Conservation (phyloP, 2,797 vertebrate species). For the Lepilemur septentrionalis region DNA sequence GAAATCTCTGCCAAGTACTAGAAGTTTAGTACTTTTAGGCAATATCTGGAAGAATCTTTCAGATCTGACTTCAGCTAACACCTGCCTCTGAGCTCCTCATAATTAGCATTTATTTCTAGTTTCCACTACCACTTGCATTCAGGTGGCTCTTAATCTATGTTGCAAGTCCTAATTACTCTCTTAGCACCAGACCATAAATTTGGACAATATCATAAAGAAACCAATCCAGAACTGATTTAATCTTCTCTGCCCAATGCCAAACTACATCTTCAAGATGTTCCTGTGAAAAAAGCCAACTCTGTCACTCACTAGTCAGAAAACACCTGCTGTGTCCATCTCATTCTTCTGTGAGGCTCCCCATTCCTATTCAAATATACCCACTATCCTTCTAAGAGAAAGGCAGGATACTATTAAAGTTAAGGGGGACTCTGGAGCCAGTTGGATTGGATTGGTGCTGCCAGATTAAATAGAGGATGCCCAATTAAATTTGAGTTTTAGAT, state of each 20-base stretch:
- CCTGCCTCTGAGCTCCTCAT: not conserved
- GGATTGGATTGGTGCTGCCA: not conserved
- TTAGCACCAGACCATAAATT: not conserved
- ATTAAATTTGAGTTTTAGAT: not conserved
- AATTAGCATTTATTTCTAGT: not conserved
- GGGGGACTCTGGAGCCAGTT: not conserved
- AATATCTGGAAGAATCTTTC: not conserved
- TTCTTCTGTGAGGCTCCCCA: not conserved
- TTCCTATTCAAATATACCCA: not conserved
- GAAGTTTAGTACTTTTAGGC: not conserved
- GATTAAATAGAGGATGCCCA: not conserved
- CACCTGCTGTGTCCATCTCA: not conserved
- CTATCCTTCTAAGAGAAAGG: not conserved
- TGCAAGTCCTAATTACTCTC: not conserved
- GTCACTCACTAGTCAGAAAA: not conserved
- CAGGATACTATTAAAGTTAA: not conserved
- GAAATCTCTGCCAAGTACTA: constrained; percentile 4
- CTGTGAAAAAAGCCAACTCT: not conserved
- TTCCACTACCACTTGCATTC: not conserved
- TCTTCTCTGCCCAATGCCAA: not conserved
- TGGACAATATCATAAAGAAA: not conserved
- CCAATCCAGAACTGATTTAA: not conserved
- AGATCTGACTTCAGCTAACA: not conserved
- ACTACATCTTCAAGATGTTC: not conserved
- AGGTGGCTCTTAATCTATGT: not conserved